Conservation (phyloP, 2,113 vertebrate species). For the Siniperca knerii region DNA sequence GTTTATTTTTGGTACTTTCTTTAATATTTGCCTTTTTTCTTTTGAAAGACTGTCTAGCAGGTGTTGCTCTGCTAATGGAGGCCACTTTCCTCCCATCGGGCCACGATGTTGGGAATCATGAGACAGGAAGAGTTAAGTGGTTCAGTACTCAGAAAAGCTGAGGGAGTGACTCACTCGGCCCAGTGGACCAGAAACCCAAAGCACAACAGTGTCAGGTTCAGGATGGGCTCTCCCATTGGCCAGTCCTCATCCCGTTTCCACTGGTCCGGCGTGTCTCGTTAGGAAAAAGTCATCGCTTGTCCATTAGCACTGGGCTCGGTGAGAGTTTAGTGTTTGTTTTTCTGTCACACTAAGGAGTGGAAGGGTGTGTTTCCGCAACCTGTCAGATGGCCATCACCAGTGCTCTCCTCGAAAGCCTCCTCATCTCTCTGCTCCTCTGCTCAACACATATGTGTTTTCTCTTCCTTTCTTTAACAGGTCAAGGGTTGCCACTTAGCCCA, state of each 20-base stretch:
- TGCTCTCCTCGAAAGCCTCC: constrained; percentile 59
- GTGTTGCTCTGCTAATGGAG: constrained; percentile 16
- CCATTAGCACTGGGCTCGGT: constrained; percentile 58
- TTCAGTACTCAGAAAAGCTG: constrained; percentile 50
- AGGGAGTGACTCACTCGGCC: constrained; percentile 59
- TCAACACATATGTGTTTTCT: constrained; percentile 64
- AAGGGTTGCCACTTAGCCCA: constrained; percentile 74
- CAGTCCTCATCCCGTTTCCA: constrained; percentile 31
- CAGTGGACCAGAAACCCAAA: constrained; percentile 73
- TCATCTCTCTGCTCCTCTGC: constrained; percentile 61
- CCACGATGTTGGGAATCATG: constrained; percentile 31
- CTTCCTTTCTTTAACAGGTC: constrained; percentile 71
- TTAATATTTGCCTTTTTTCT: background rate
- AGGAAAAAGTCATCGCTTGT: constrained; percentile 62
- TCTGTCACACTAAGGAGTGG: constrained; percentile 68
- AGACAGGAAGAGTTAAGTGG: constrained; percentile 61
- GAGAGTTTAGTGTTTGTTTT: constrained; percentile 73
- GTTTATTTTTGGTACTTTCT: background rate
- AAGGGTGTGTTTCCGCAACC: constrained; percentile 81
- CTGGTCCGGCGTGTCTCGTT: background rate
- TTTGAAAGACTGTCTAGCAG: background rate
- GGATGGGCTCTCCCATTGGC: constrained; percentile 43
- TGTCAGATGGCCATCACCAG: constrained; percentile 68
- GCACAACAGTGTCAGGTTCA: constrained; percentile 67
- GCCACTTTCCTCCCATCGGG: constrained; percentile 19